Base-by-base conservation (phyloP, 2,113 vertebrate species). In the Hiodon tergisus region DNA sequence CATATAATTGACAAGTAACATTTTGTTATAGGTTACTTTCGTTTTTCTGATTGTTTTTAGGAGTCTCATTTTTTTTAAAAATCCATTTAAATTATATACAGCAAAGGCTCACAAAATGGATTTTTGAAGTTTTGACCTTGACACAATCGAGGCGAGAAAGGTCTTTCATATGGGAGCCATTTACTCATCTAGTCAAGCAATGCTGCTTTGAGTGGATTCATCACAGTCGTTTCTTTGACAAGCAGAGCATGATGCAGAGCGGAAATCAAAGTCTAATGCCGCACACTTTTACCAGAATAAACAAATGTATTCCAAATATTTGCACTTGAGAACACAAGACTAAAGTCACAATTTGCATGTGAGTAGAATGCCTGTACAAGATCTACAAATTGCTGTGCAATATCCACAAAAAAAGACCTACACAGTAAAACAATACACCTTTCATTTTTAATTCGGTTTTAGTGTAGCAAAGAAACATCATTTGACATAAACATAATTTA, bases 81-180 rank as follows among this genome's bases (percentile, higher is more conserved):
- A 31, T 31, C 1, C 2, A 31, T 31, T 31, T 31, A 31, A 31
- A 31, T 59, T 3, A 59, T 11, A 11, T 9, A 59, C 7, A 3
- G 9, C 58, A 11, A 3, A 11, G 9, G 14, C 58, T 11, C 14
- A 14, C 8, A 59, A 59, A 8, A 59, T 59, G 9, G 14, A 59
- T 59, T 59, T 59, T 16, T 16, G 14, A 63, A 3, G 61, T 63
- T 63, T 48, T 55, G 9, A 16, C 57, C 50, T 14, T 57, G 54
- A 59, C 10, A 9, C n/a, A 13, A n/a, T 46, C 57, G 31, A 60
- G 17, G 5, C 47, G 46, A 71, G 17, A 14, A 59, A 6, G 58
- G 31, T 31, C 70, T 17, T 71, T 58, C 7, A 5, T 58, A 71
- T 60, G 46, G 16, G 60, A 71, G 70, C 5, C 70, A 71, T 60